Conservation (phyloP, 1,140 invertebrate species). For the Lordiphosa collinella region DNA sequence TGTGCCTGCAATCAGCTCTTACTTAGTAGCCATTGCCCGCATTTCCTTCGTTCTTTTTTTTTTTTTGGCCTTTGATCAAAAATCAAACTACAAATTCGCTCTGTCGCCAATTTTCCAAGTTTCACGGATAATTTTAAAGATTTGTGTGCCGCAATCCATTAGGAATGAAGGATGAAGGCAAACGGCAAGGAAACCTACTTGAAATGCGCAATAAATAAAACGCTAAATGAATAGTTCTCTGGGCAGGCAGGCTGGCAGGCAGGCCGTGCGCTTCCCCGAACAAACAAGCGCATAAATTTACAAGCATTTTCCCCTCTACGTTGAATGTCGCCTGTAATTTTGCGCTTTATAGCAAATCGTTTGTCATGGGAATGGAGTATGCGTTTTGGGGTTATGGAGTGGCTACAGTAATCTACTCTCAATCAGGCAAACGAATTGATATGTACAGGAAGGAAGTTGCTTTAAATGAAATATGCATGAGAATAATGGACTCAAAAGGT, state of each 20-base stretch:
- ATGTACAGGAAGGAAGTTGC: constrained; percentile 15
- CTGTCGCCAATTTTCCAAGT: constrained; percentile 66
- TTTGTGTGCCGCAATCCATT: constrained; percentile 76
- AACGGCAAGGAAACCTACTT: constrained; percentile 25
- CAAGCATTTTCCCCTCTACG: constrained; percentile 4
- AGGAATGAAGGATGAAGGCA: constrained; percentile 29
- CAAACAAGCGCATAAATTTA: constrained; percentile 73
- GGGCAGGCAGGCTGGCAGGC: no score
- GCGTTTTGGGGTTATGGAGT: no score
- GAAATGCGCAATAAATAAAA: constrained; percentile 72
- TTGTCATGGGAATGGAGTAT: constrained; percentile 19
- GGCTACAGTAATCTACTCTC: no score
- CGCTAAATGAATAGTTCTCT: constrained; percentile 65
- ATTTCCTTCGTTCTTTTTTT: no score
- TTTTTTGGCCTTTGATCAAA: constrained; percentile 73
- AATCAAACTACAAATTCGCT: constrained; percentile 69
- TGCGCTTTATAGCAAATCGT: constrained; percentile 24
- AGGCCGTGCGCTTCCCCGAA: constrained; percentile 24
- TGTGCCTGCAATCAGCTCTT: constrained; percentile 27
- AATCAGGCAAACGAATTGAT: constrained; percentile 11
- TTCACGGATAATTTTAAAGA: constrained; percentile 75
- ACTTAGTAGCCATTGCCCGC: not conserved
- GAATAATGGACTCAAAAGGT: no score
- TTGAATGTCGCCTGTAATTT: constrained; percentile 54
- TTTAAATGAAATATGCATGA: constrained; percentile 37